Conservation (phyloP, 2,888 invertebrate species). For the Catocala nupta region DNA sequence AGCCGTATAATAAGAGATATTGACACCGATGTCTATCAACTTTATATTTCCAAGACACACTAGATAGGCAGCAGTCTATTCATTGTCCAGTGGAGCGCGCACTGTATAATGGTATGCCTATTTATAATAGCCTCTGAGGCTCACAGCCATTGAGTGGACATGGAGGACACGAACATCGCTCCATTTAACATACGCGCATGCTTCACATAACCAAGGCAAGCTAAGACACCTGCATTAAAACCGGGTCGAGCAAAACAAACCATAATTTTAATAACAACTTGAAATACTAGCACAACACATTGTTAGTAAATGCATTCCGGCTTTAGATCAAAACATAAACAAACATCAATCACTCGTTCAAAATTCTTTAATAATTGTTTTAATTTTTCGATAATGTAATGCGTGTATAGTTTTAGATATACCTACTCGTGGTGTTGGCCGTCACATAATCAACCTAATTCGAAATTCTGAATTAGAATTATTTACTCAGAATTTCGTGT, state of each 20-base stretch:
- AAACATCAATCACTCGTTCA: slow-evolving; percentile 32
- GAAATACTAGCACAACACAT: slow-evolving; percentile 9
- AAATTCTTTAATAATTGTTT: slow-evolving; percentile 18
- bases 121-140: slow-evolving; percentile 63
- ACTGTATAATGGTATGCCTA: slow-evolving; percentile 56
- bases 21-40: not conserved
- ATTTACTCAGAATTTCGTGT: not conserved
- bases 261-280: slow-evolving; percentile 30
- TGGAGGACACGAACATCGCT: slow-evolving; percentile 75
- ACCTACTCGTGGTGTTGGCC: slow-evolving; percentile 10
- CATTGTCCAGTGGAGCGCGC: slow-evolving; percentile 54
- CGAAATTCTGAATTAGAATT: slow-evolving; percentile 4
- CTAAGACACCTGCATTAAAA: slow-evolving; percentile 48
- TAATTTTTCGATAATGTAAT: slow-evolving; percentile 23
- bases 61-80: slow-evolving; percentile 46
- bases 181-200: slow-evolving; percentile 77
- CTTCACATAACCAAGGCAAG: slow-evolving; percentile 62
- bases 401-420: slow-evolving; percentile 23
- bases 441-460: slow-evolving; percentile 2
- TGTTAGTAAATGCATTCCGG: slow-evolving; percentile 5
- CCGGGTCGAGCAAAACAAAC: slow-evolving; percentile 30
- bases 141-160: slow-evolving; percentile 76
- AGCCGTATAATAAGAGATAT: not conserved
- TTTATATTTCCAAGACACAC: slow-evolving; percentile 34
- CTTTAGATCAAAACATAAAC: slow-evolving; percentile 38